Evolutionary conservation across 2,888 invertebrate genomes (phyloP).

Genomic region (Ethmia dodecea): DNA sequence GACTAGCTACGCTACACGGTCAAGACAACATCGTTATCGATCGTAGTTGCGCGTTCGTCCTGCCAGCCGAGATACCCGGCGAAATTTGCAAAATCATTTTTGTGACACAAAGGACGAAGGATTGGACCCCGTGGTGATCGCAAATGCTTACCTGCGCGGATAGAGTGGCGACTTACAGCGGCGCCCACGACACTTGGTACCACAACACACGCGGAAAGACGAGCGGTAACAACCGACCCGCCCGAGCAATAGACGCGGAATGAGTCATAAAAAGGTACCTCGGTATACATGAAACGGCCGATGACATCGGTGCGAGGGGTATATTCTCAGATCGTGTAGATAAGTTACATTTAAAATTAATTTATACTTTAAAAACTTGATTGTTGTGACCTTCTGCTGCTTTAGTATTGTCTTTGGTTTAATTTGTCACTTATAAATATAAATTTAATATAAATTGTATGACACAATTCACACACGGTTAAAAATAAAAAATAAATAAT

Average conservation of each 20-base stretch:
- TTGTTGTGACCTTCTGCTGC: too few species aligned
- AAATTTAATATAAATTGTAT: too few species aligned
- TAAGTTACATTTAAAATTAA: too few species aligned
- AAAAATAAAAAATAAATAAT: too few species aligned
- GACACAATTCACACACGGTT: too few species aligned
- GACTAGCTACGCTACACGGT: conserved; percentile 40
- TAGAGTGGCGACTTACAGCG: conserved; percentile 41
- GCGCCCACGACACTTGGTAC: conserved; percentile 57
- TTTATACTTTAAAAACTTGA: too few species aligned
- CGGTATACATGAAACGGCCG: conserved; percentile 51
- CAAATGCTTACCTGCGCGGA: conserved; percentile 49
- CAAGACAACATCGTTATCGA: conserved; percentile 72
- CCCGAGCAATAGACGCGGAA: conserved; percentile 58
- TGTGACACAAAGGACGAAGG: conserved; percentile 41
- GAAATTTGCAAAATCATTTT: conserved; percentile 33
- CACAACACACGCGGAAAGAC: conserved; percentile 64
- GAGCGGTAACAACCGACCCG: conserved; percentile 64
- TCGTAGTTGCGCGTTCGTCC: conserved; percentile 54
- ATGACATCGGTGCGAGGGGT: conserved; percentile 41
- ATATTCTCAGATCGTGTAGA: conserved; percentile 9
- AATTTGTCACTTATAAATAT: too few species aligned
- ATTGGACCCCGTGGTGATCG: conserved; percentile 16
- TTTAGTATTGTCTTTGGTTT: too few species aligned
- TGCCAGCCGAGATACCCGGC: conserved; percentile 35
- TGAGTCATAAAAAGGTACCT: conserved; percentile 46